Conservation (phyloP, 2,113 vertebrate species). For the Pithys albifrons region DNA sequence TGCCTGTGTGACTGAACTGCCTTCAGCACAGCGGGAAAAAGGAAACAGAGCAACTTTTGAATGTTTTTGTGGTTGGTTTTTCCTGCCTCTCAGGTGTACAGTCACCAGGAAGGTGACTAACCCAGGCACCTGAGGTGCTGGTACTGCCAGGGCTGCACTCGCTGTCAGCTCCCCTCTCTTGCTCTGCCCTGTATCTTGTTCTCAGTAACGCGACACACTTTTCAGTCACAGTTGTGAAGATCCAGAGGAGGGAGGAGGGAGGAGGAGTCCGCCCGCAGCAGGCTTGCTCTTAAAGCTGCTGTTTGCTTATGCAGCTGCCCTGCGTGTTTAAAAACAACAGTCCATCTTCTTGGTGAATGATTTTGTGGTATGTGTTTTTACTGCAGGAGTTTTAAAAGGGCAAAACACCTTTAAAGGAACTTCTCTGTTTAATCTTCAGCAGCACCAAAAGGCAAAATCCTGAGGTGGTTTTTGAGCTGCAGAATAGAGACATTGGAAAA, state of each 20-base stretch:
- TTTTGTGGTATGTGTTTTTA: neutral
- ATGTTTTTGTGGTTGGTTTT: neutral
- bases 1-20: neutral
- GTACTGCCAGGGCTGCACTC: accelerated
- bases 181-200: neutral
- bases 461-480: neutral
- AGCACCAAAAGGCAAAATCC: neutral
- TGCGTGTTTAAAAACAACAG: neutral
- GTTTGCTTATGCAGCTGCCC: neutral
- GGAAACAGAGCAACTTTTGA: neutral
- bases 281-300: neutral
- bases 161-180: neutral
- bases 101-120: neutral
- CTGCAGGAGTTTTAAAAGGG: neutral
- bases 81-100: neutral
- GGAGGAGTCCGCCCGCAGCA: neutral
- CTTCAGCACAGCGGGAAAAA: neutral
- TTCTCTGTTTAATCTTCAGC: neutral
- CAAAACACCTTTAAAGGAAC: neutral
- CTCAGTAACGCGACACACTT: neutral
- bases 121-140: accelerated
- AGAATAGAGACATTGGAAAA: neutral
- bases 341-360: neutral
- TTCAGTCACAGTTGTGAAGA: neutral
- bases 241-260: neutral